Evolutionary conservation across 2,797 vertebrate species (phyloP), one percentile per base, ranked within the genome.

Genomic region (Podarcis lilfordi): DNA sequence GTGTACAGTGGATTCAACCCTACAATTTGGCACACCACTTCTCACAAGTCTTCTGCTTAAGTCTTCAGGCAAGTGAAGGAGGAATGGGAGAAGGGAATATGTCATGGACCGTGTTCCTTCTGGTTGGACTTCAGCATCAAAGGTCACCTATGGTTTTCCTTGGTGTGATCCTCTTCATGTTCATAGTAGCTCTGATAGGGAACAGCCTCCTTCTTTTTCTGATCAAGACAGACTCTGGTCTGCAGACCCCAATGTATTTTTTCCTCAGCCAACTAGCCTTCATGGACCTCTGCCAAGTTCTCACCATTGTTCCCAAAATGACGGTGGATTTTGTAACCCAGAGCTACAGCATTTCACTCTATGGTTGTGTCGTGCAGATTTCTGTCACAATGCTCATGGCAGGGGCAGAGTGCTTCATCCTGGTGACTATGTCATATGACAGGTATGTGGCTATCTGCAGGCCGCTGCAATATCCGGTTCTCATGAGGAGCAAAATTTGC

Each of bases 371-470:
- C 5, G 13, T n/a, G 25, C 85, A 85, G 27, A 87, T 84, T 35
- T 87, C 81, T 64, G 64, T 87, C 69, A 89, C 59, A 25, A 71
- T 87, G 64, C 40, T 68, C n/a, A 6, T 89, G 13, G 90, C 81
- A 66, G 85, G 85, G 25, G 81, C 88, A 6, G 94, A 95, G 29
- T 93, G 92, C 19, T 89, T 95, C 23, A 90, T 95, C 25, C 37
- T 95, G 27, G 90, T 85, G 23, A 68, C 91, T 17, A 93, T 93
- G 93, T 92, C 91, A 40, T 93, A 94, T 2, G 91, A 94, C 32
- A 86, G 84, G 5, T 94, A 91, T 23, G 92, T 37, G 64, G 93
- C 94, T 21, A 79, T 94, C 27, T 93, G 91, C 80, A 92, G 90
- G 55, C 94, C 92, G 4, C 35, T 93, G 82, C 91, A 89, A 29